Evolutionary conservation across 2,113 vertebrate genomes (phyloP).

Genomic region (Bufo gargarizans): DNA sequence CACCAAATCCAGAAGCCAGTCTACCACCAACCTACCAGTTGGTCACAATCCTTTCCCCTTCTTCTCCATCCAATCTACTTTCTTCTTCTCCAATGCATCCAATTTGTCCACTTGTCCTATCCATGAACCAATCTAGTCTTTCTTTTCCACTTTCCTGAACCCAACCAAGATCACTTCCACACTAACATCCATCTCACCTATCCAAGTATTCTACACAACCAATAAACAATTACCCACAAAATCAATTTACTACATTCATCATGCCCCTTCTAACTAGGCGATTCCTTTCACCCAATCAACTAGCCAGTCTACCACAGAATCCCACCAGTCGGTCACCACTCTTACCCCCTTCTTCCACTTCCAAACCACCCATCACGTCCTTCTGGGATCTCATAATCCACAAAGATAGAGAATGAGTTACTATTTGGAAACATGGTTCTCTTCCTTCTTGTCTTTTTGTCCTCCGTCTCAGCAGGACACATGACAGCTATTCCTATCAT

Average conservation of each 20-base stretch:
- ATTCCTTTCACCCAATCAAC: background rate
- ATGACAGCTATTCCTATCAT: background rate
- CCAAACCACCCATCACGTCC: background rate
- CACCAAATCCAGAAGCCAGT: too few relatives aligned
- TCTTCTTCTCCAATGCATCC: too few relatives aligned
- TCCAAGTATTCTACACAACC: background rate
- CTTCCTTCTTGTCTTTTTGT: background rate
- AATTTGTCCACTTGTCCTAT: background rate
- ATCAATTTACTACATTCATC: background rate
- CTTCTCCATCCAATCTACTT: too few relatives aligned
- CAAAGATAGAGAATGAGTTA: background rate
- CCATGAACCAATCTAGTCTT: background rate
- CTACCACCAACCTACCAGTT: too few relatives aligned
- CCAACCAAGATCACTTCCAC: background rate
- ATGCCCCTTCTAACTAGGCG: background rate
- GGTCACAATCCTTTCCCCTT: too few relatives aligned
- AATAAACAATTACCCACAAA: background rate
- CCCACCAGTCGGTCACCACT: background rate
- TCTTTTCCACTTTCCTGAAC: background rate
- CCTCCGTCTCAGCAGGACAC: background rate
- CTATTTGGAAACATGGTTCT: background rate
- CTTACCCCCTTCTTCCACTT: background rate
- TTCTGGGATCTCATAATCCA: background rate
- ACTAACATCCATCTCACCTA: background rate
- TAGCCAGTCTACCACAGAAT: background rate